Conservation (phyloP, 2,113 vertebrate species). For the Hippocampus comes region DNA sequence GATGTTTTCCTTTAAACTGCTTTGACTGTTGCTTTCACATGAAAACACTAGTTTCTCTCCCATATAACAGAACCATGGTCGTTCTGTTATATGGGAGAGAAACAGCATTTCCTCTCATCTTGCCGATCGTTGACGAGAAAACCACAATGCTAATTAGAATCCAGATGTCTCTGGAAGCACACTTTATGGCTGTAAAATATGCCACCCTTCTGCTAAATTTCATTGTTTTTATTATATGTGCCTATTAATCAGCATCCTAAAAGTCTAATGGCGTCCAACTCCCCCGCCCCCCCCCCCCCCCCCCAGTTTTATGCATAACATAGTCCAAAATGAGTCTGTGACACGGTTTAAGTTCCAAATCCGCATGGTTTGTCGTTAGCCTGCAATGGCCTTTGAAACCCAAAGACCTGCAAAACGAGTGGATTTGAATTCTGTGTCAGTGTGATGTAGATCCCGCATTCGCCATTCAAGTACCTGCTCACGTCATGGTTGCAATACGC, state of each 20-base stretch:
- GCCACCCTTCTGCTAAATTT: not conserved
- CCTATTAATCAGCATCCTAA: not conserved
- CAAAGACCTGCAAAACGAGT: too few species aligned
- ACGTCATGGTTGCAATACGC: too few species aligned
- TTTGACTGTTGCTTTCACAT: conserved; percentile 35
- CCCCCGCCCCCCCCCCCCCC: too few species aligned
- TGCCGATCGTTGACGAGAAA: conserved; percentile 26
- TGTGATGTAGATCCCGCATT: too few species aligned
- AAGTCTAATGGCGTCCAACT: too few species aligned
- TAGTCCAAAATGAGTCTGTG: too few species aligned
- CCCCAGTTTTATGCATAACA: too few species aligned
- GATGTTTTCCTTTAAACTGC: conserved; percentile 56
- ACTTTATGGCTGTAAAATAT: conserved; percentile 18
- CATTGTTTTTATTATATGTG: not conserved
- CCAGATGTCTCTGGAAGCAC: conserved; percentile 45
- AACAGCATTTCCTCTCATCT: conserved; percentile 41
- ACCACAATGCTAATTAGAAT: conserved; percentile 51
- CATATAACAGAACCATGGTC: conserved; percentile 1
- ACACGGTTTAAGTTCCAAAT: too few species aligned
- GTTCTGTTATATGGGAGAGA: conserved; percentile 43
- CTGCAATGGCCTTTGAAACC: too few species aligned
- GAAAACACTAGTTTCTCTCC: conserved; percentile 25
- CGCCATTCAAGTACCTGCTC: too few species aligned
- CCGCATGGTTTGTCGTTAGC: too few species aligned
- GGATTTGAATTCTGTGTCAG: too few species aligned